phyloP scores from a whole-genome alignment of 2,113 vertebrate species.

The Engystomops pustulosus region DNA sequence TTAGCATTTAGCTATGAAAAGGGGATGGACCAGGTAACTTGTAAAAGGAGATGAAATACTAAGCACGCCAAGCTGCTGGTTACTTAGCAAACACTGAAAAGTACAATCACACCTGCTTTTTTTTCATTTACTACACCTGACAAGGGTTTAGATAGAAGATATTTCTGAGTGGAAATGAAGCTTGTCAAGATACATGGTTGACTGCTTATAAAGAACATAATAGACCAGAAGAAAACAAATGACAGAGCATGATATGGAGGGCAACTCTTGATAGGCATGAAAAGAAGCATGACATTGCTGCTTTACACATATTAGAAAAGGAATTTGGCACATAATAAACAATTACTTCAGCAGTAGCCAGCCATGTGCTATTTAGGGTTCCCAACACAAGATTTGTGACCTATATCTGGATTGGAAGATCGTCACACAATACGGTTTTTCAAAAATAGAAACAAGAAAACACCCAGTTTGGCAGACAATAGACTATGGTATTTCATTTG shows the following conservation, averaged over 20 bases:
- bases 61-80: neutral
- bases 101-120: conserved; percentile 41
- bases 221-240: neutral
- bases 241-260: neutral
- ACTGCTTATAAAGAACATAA: neutral
- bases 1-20: conserved; percentile 41
- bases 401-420: neutral
- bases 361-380: neutral
- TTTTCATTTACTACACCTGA: conserved; percentile 7
- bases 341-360: neutral
- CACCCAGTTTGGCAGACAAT: too few species aligned
- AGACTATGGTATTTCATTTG: too few species aligned
- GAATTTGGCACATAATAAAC: neutral
- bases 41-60: conserved; percentile 30
- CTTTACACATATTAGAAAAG: neutral
- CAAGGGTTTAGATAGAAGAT: conserved; percentile 5
- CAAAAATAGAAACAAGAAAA: neutral
- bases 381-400: neutral
- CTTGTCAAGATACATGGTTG: neutral
- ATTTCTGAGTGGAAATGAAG: neutral
- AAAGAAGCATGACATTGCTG: neutral
- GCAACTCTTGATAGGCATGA: neutral
- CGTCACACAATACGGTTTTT: neutral
- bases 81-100: conserved; percentile 29
- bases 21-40: conserved; percentile 22